phyloP scores from a whole-genome alignment of 2,888 invertebrate genomes.

The Macrophya alboannulata region DNA sequence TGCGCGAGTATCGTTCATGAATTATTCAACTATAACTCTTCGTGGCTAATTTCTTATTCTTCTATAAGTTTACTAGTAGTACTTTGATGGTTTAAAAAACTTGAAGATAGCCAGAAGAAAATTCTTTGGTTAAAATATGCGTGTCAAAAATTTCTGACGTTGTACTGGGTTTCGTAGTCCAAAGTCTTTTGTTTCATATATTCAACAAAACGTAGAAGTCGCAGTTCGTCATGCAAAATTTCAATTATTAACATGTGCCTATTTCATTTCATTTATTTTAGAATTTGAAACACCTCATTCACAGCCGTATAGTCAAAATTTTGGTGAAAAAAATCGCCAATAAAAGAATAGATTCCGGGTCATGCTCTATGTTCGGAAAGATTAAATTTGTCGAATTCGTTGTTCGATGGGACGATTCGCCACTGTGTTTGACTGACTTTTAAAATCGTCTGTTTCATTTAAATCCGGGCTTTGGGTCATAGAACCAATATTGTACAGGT shows the following conservation, averaged over 20 bases:
- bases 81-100: background rate
- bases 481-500: background rate
- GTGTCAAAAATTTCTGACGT: background rate
- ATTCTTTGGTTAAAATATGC: background rate
- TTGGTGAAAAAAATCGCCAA: background rate
- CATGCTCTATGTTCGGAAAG: background rate
- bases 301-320: background rate
- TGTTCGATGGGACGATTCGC: background rate
- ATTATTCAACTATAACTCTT: background rate
- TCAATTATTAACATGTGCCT: background rate
- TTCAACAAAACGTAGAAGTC: background rate
- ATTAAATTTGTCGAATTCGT: background rate
- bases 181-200: background rate
- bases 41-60: background rate
- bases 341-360: background rate
- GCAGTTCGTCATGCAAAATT: background rate
- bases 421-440: slow-evolving; percentile 9
- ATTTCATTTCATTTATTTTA: background rate
- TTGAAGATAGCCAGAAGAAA: background rate
- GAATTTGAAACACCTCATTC: background rate
- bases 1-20: background rate
- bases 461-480: background rate
- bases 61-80: too few species aligned
- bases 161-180: background rate
- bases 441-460: background rate